Conservation (phyloP, 2,113 vertebrate genomes). For the Strix aluco region DNA sequence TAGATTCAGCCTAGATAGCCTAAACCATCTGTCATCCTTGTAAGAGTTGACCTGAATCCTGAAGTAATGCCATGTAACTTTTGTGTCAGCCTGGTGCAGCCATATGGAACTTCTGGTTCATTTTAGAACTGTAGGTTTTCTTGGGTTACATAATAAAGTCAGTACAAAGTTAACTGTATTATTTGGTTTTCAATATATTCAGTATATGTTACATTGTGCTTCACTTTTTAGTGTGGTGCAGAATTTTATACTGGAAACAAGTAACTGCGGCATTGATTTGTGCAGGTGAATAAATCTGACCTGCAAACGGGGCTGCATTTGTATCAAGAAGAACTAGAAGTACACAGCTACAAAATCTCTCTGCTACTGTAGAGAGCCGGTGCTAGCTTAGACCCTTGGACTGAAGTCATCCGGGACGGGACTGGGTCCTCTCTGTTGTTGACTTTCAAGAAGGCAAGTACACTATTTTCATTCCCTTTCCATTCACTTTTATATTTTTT, state of each 20-base stretch:
- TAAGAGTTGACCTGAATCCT: neutral
- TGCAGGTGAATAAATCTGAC: neutral
- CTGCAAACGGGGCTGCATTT: neutral
- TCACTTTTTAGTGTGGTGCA: neutral
- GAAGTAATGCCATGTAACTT: neutral
- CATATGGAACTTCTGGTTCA: neutral
- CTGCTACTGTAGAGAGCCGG: neutral
- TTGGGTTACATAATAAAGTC: neutral
- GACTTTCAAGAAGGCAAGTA: neutral
- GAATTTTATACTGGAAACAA: neutral
- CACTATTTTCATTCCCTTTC: neutral
- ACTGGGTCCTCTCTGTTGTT: neutral
- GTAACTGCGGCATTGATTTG: neutral
- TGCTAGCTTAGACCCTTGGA: neutral
- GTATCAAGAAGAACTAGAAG: neutral
- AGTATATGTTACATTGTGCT: neutral
- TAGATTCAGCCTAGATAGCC: neutral
- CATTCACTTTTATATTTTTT: neutral
- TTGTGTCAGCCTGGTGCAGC: neutral
- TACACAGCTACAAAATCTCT: neutral
- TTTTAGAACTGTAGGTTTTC: neutral
- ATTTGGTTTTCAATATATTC: neutral
- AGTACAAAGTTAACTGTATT: neutral
- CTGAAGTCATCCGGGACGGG: neutral
- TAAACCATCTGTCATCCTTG: neutral